A percentile compares a stretch with the other conserved stretches of the same genome.
phyloP scores from a whole-genome alignment of 2,113 vertebrate species.

The Eulacestoma nigropectus region DNA sequence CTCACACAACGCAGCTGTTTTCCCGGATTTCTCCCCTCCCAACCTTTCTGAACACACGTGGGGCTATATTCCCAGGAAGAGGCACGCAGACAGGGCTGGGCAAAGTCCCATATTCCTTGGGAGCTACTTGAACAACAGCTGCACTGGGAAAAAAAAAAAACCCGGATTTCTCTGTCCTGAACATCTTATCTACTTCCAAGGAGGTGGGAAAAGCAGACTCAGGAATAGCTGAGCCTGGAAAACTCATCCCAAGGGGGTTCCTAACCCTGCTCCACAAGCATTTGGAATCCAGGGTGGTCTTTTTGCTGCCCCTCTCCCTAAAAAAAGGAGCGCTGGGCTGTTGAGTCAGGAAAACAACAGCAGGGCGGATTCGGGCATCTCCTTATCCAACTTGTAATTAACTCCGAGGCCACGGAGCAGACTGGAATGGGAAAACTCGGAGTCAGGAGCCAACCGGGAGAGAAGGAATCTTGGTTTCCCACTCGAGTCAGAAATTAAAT shows the following conservation, averaged over 20 bases:
- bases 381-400: background rate
- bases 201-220: background rate
- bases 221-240: background rate
- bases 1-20: accelerated
- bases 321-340: background rate
- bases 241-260: background rate
- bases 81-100: background rate
- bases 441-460: background rate
- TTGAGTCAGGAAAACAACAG: background rate
- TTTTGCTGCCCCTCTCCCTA: background rate
- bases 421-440: background rate
- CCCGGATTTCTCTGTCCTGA: background rate
- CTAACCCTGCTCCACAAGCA: background rate
- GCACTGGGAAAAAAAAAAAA: background rate
- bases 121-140: background rate
- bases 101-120: background rate
- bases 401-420: background rate
- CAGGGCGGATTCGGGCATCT: background rate
- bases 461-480: background rate
- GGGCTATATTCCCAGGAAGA: background rate
- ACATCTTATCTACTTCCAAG: background rate
- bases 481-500: background rate
- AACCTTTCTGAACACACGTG: accelerated
- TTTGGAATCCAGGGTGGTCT: background rate
- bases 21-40: background rate